Evolutionary conservation across 2,797 vertebrate genomes (phyloP), one percentile per base, ranked within the genome.

Genomic region (Sciaenops ocellatus): DNA sequence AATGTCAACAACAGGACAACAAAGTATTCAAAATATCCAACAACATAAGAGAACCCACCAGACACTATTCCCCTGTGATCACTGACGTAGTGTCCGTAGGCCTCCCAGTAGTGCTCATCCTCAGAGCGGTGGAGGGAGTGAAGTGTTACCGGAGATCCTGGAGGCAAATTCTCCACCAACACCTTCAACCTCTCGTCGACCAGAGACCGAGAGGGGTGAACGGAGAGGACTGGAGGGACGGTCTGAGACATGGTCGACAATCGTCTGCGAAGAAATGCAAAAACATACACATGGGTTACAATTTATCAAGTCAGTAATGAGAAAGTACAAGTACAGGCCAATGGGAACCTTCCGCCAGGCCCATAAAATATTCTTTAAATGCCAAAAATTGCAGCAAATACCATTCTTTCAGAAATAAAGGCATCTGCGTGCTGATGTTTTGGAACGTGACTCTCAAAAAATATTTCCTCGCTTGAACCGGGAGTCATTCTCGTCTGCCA

Each of bases 81-180:
- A 28, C 90, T 92, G 71, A 89, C 0, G 67, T 94, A 94, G 85
- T 93, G 87, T 1, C 87, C 93, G 2, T 76, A 94, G 1, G 92
- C 92, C 84, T 94, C 92, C 94, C 93, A 94, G 79, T 85, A 38
- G 51, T 92, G 78, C 12, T 70, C 60, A 56, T 91, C 87, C 65
- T 94, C 93, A 0, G 92, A 93, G 0, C 42, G 71, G 69, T 89
- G 91, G 12, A 90, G 79, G 34, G 92, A 84, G 76, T 70, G 85
- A 15, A 94, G 24, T 0, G 94, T 94, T 0, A 94, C 88, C 0
- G 77, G 74, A 47, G 6, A 44, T 12, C 72, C 75, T 0, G 88
- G 74, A 3, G 80, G 76, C 12, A 94, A 85, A 28, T 93, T 92
- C 69, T 88, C 73, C 72, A 94, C 91, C 64, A 63, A 1, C 24